These are phyloP conservation scores for Arctocebus calabarensis DNA, from an alignment of 2,797 vertebrate species.

Conservation along the genomic window DNA sequence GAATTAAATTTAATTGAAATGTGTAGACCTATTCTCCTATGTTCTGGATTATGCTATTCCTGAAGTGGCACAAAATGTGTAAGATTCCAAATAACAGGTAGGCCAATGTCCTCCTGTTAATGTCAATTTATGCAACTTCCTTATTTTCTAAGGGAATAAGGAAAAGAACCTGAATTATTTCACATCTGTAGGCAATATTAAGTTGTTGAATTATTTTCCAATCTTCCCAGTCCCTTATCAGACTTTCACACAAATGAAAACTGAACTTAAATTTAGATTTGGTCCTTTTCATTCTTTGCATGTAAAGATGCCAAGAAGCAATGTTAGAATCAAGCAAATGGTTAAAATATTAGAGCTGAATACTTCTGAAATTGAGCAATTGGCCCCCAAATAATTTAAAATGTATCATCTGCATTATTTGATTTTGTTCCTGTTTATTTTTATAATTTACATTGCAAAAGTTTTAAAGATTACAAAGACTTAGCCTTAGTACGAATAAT, in stretches of 20 bases:
- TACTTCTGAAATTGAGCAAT: background rate
- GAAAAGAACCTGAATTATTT: background rate
- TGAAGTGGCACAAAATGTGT: background rate
- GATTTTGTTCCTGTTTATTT: background rate
- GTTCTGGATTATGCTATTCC: background rate
- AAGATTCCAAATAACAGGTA: background rate
- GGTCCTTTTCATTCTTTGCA: background rate
- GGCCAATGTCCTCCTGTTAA: background rate
- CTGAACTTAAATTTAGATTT: background rate
- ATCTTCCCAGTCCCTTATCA: constrained; percentile 24
- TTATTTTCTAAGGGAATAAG: constrained; percentile 25
- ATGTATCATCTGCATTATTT: background rate
- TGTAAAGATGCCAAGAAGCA: background rate
- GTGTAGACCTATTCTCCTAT: background rate
- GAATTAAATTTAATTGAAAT: background rate
- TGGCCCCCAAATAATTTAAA: background rate
- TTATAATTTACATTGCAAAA: background rate
- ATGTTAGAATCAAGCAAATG: background rate
- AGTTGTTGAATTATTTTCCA: background rate
- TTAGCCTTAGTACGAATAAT: background rate
- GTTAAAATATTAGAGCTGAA: background rate
- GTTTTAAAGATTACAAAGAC: background rate
- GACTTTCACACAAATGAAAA: background rate
- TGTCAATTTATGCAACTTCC: background rate
- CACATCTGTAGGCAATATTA: background rate